Evolutionary conservation across 2,113 vertebrate species (phyloP), one percentile per base, ranked within the genome.

Genomic region (Trinectes maculatus): DNA sequence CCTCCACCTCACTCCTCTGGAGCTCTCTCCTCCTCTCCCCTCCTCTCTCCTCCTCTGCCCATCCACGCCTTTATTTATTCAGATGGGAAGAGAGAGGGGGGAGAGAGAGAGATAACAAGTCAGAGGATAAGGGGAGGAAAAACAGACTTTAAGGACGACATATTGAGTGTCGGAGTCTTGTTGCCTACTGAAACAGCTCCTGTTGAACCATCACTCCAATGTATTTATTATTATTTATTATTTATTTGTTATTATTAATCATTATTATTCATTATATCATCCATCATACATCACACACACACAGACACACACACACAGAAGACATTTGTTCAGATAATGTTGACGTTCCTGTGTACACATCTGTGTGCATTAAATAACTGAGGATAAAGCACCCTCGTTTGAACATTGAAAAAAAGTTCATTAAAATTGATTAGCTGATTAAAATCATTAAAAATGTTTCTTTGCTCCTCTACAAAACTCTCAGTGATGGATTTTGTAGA

Each of bases 41-140:
- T 25, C 19, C 64, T 66, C 67, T 59, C 58, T 70, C 67, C 44
- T 75, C 48, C 74, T 63, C 49, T 36, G 49, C 67, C 70, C 55
- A 48, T 79, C 72, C 36, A 51, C 25, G 54, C 66, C 46, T 88
- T 89, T 77, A 84, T 86, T 90, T 77, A 88, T 87, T 89, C 72
- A 82, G 72, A 68, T 63, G 59, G 42, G 39, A 47, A 26, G 34
- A 49, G 34, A 28, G 60, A 51, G 9, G 9, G 53, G 34, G 0
- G 6, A 75, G 43, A 26, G 75, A 83, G 49, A 47, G 52, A 51
- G 46, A 36, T 18, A 48, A 75, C 71, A 72, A 82, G 70, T 82
- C 53, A 77, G 79, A 79, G 73, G 80, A 82, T 82, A 63, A 83
- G 34, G 37, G 18, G 24, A 77, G 52, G 34, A 57, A 31, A 74